Percentiles rank a stretch among this genome's conserved stretches.
Evolutionary conservation across 2,797 vertebrate genomes (phyloP).

Genomic region (Miichthys miiuy): DNA sequence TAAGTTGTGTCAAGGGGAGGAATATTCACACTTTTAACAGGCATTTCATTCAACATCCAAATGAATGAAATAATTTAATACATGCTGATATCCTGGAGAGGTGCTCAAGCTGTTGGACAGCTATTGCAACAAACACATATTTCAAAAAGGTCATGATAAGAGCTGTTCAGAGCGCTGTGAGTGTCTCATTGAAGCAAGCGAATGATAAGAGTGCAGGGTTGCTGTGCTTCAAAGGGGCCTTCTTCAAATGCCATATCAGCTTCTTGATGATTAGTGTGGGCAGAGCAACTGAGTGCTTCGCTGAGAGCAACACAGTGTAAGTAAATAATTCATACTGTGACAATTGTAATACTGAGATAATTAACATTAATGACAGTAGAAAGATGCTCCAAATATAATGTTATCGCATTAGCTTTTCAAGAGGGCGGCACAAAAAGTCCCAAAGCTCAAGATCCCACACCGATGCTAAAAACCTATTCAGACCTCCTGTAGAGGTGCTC

Average conservation of each 20-base stretch:
- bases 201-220: conserved; percentile 19
- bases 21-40: neutral
- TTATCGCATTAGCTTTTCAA: conserved; percentile 9
- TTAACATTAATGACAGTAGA: conserved; percentile 2
- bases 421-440: neutral
- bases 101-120: conserved; percentile 23
- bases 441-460: neutral
- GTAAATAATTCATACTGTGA: conserved; percentile 8
- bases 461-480: neutral
- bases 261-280: conserved; percentile 31
- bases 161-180: conserved; percentile 17
- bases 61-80: conserved; percentile 35
- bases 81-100: conserved; percentile 18
- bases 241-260: conserved; percentile 40
- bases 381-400: neutral
- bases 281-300: conserved; percentile 8
- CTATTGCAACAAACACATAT: conserved; percentile 26
- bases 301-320: conserved; percentile 7
- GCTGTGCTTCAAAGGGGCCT: conserved; percentile 18
- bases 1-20: neutral
- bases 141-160: conserved; percentile 48
- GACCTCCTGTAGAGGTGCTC: neutral
- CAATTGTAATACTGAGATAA: conserved; percentile 1
- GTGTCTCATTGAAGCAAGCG: conserved; percentile 21
- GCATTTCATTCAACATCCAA: conserved; percentile 27